A percentile compares a stretch with the other conserved stretches of the same genome.
phyloP scores from a whole-genome alignment of 1,140 invertebrate species.

The Frieseomelitta varia region DNA sequence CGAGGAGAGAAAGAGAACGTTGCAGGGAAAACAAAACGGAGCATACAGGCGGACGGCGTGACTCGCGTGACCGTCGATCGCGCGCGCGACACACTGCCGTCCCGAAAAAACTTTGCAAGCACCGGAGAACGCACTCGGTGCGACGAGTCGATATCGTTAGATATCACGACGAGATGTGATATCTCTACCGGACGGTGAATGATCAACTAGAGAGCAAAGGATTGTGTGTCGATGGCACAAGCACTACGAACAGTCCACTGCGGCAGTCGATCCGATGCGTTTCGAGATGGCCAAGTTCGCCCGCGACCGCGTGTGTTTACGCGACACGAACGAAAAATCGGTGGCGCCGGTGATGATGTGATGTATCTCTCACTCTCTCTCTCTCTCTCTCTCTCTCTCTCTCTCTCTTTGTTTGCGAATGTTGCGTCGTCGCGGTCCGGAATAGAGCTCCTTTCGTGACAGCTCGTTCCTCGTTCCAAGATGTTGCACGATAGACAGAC shows the following conservation, averaged over 20 bases:
- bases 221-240: neutral
- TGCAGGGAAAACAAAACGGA: neutral
- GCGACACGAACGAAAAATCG: conserved; percentile 1
- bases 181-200: neutral
- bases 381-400: neutral
- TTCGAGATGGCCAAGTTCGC: neutral
- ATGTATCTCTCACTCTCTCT: neutral
- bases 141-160: too few relatives aligned
- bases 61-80: neutral
- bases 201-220: neutral
- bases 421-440: neutral
- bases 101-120: neutral
- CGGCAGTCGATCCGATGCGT: neutral
- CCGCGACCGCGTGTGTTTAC: neutral
- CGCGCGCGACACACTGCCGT: neutral
- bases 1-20: neutral
- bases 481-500: neutral
- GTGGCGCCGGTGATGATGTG: neutral
- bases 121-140: too few relatives aligned
- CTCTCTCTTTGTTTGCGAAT: neutral
- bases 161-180: neutral
- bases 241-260: neutral
- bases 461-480: conserved; percentile 26
- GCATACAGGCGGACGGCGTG: neutral
- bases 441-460: neutral